These are phyloP conservation scores for Saguinus imperator DNA, from an alignment of 2,113 vertebrate species.

Conservation along the genomic window DNA sequence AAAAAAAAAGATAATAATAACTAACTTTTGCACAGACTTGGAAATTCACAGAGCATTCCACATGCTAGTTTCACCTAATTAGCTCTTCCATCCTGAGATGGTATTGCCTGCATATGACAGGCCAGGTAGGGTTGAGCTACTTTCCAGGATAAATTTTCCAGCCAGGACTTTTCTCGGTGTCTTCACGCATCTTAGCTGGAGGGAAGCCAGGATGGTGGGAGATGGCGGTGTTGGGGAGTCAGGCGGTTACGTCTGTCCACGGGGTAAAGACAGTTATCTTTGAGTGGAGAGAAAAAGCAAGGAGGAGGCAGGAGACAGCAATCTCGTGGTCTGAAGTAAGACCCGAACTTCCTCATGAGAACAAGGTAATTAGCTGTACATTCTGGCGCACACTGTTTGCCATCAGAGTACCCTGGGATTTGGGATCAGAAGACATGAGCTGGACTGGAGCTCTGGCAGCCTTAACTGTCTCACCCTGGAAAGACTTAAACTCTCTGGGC, in stretches of 20 bases:
- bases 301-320: accelerated
- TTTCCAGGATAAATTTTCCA: background rate
- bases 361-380: background rate
- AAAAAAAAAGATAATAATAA: too few relatives aligned
- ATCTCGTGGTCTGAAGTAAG: background rate
- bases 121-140: too few relatives aligned
- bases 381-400: background rate
- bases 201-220: background rate
- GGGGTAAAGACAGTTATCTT: background rate
- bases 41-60: background rate
- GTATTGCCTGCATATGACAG: accelerated
- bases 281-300: background rate
- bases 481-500: background rate
- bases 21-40: background rate
- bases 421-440: background rate
- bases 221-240: accelerated
- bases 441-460: background rate
- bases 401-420: background rate
- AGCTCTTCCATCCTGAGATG: background rate
- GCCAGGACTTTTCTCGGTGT: background rate
- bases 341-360: background rate
- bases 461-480: background rate
- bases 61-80: background rate
- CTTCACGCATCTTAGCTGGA: background rate
- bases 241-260: background rate